Base-by-base conservation (phyloP, 2,797 vertebrate species). In the Atherinosoma microstoma region DNA sequence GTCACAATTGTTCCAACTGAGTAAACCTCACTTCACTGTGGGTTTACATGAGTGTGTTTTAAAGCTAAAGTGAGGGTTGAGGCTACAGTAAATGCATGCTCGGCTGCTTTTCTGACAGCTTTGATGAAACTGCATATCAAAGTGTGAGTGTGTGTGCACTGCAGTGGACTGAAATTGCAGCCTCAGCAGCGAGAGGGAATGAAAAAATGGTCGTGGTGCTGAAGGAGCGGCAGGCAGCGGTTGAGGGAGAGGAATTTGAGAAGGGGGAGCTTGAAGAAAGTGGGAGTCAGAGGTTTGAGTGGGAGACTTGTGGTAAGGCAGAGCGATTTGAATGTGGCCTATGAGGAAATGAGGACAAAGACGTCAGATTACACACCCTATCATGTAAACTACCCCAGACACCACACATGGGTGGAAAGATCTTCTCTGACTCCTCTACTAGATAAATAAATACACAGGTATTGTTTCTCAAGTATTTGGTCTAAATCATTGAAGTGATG, bases 241-340 rank as follows among this genome's bases (percentile, higher is more conserved):
- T 36, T 54, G 56, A 58, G 60, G 29, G 47, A 45, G 67, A 65
- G 67, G 29, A 11, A 60, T 70, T 74, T 47, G 79, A 79, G 85
- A 88, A 82, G 82, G 83, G 78, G 85, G 78, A 83, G 68, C 54
- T 53, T 59, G 47, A 78, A 60, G 84, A 81, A 82, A 87, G 78
- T 83, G 75, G 59, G 65, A 86, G 78, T 81, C 76, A 87, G 84
- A 89, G 79, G 82, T 84, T 85, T 90, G 76, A 90, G 90, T 88
- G 86, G 84, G 86, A 88, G 81, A 84, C 1, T 10, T 64, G 77
- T 84, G 80, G 80, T 75, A 58, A 49, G 77, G 53, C 72, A 65
- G 45, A 65, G 54, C 58, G 30, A 71, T 61, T 74, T 80, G 15
- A 80, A 72, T 51, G 82, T 84, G 81, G 82, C 78, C 69, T 80